phyloP scores from a whole-genome alignment of 92 coral and sea anemone species.

The Paramuricea clavata region DNA sequence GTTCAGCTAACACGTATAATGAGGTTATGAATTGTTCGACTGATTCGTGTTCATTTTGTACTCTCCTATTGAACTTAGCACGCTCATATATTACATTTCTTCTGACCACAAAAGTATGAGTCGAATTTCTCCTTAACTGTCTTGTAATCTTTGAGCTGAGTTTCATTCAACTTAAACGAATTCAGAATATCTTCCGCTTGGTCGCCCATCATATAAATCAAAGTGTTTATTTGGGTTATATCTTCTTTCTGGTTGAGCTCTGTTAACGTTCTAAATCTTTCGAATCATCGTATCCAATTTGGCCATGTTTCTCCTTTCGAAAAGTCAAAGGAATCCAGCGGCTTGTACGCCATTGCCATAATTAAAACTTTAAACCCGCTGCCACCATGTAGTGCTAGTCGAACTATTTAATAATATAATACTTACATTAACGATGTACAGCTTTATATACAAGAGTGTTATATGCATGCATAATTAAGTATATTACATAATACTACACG shows the following conservation, averaged over 20 bases:
- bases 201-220: conserved; percentile 30
- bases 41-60: neutral
- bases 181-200: conserved; percentile 19
- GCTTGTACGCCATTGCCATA: conserved; percentile 8
- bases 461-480: too few species aligned
- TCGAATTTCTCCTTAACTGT: too few species aligned
- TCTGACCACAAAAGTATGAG: too few species aligned
- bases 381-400: conserved; percentile 19
- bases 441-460: too few species aligned
- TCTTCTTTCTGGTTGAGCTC: conserved; percentile 21
- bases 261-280: conserved; percentile 41
- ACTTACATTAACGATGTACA: too few species aligned
- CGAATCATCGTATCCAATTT: conserved; percentile 38
- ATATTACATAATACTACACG: too few species aligned
- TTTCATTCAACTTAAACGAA: neutral
- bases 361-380: neutral
- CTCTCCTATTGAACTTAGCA: neutral
- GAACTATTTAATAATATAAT: too few species aligned
- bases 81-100: too few species aligned
- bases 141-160: too few species aligned
- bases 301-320: conserved; percentile 17
- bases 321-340: conserved; percentile 7
- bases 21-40: neutral
- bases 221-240: neutral
- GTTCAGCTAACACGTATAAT: conserved; percentile 4